These are phyloP conservation scores for Noctua comes DNA, from an alignment of 2,888 invertebrate species.

Conservation along the genomic window DNA sequence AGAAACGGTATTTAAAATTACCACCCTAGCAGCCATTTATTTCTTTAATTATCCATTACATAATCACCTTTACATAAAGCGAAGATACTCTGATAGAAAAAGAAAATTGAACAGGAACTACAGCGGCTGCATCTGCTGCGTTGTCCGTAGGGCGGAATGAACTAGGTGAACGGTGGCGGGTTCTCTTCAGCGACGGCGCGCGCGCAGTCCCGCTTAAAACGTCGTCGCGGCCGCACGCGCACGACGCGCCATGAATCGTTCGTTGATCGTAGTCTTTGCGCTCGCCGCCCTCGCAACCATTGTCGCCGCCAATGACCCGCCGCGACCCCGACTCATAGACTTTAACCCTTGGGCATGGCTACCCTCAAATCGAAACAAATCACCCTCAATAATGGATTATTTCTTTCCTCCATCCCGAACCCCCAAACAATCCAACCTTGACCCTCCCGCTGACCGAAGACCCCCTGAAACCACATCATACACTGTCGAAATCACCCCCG, in stretches of 20 bases:
- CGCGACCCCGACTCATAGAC: conserved; percentile 85
- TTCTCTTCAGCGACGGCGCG: conserved; percentile 74
- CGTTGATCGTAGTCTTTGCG: conserved; percentile 82
- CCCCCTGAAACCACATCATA: conserved; percentile 76
- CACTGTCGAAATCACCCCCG: conserved; percentile 76
- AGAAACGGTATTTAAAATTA: conserved; percentile 29
- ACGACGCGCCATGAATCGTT: conserved; percentile 85
- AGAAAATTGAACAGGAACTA: conserved; percentile 70
- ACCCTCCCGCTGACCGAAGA: conserved; percentile 84
- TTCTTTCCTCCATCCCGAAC: conserved; percentile 89
- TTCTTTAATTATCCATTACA: conserved; percentile 50
- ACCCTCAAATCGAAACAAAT: conserved; percentile 83
- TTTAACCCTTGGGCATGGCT: conserved; percentile 89
- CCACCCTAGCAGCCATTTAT: conserved; percentile 26
- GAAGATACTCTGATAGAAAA: conserved; percentile 56
- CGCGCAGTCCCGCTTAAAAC: conserved; percentile 88
- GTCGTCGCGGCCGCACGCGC: conserved; percentile 88
- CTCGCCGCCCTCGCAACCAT: conserved; percentile 80
- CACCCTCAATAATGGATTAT: conserved; percentile 89
- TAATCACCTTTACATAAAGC: conserved; percentile 49
- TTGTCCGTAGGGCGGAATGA: conserved; percentile 78
- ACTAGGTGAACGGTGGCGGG: conserved; percentile 81
- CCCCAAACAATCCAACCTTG: conserved; percentile 87
- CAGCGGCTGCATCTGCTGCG: conserved; percentile 75
- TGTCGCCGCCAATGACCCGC: conserved; percentile 78